phyloP scores from a whole-genome alignment of 2,797 vertebrate genomes.

The Ispidina lecontei region DNA sequence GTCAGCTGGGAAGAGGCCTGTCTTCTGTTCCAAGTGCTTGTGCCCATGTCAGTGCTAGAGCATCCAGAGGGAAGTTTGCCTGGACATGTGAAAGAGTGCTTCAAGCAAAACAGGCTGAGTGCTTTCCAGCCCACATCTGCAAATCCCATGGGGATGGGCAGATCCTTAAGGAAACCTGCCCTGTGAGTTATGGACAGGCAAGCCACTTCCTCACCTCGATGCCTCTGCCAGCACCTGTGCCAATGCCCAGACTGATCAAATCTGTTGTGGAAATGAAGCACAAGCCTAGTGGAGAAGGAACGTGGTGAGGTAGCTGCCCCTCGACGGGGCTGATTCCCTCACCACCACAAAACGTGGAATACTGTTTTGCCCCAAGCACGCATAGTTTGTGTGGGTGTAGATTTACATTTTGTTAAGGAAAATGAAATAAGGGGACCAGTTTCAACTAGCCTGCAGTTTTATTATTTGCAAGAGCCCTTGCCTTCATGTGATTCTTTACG shows the following conservation, averaged over 20 bases:
- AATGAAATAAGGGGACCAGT: constrained; percentile 55
- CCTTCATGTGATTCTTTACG: constrained; percentile 56
- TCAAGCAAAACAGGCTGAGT: neutral
- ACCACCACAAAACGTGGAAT: neutral
- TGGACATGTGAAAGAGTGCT: neutral
- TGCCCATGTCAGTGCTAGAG: neutral
- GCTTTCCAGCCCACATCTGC: neutral
- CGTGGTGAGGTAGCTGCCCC: neutral
- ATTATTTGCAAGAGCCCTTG: constrained; percentile 52
- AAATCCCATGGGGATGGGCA: neutral
- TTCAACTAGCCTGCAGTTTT: constrained; percentile 71
- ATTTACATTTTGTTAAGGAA: constrained; percentile 64
- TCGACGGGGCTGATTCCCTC: neutral
- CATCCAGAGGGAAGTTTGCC: neutral
- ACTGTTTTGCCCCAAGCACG: constrained; percentile 34
- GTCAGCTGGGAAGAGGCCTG: neutral
- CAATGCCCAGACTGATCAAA: neutral
- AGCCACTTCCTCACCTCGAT: neutral
- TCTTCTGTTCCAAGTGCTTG: rapidly evolving
- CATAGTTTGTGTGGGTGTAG: constrained; percentile 72
- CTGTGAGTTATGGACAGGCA: rapidly evolving
- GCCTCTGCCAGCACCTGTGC: neutral
- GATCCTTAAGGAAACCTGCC: neutral
- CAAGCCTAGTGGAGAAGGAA: neutral
- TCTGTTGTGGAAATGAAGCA: neutral